A percentile compares a stretch with the other conserved stretches of the same genome.
These are phyloP conservation scores for Ceraclea dissimilis DNA, from an alignment of 2,888 invertebrate species.

Conservation along the genomic window DNA sequence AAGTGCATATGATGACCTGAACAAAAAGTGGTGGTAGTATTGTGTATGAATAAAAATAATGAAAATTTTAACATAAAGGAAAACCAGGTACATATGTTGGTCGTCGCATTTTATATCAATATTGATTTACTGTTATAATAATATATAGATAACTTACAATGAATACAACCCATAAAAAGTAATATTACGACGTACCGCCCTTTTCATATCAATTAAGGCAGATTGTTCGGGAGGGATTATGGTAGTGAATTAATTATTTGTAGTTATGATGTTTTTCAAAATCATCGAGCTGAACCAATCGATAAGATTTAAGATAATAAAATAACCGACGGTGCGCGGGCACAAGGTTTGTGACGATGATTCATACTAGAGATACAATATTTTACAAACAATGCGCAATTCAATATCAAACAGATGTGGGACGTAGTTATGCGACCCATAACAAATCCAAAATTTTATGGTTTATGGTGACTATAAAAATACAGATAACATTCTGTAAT, in stretches of 20 bases:
- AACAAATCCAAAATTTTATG: too few relatives aligned
- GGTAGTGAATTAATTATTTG: background rate
- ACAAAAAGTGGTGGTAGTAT: too few relatives aligned
- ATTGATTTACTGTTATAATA: too few relatives aligned
- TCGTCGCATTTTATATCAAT: too few relatives aligned
- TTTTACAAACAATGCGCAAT: background rate
- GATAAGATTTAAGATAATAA: slow-evolving; percentile 9
- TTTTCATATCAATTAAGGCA: slow-evolving; percentile 18
- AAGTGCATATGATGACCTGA: too few relatives aligned
- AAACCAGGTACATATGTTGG: too few relatives aligned
- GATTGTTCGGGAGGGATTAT: slow-evolving; percentile 14
- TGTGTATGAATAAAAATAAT: too few relatives aligned
- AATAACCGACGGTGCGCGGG: background rate
- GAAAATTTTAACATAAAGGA: too few relatives aligned
- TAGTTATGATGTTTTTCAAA: background rate
- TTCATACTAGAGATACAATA: too few relatives aligned
- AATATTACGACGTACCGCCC: background rate
- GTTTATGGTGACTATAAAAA: too few relatives aligned
- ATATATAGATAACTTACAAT: background rate
- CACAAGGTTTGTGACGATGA: background rate
- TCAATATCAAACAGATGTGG: background rate
- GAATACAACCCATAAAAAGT: background rate
- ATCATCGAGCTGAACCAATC: slow-evolving; percentile 9
- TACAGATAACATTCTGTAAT: too few relatives aligned
- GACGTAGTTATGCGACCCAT: background rate